phyloP scores from a whole-genome alignment of 2,113 vertebrate species.

The Pampusana beccarii region DNA sequence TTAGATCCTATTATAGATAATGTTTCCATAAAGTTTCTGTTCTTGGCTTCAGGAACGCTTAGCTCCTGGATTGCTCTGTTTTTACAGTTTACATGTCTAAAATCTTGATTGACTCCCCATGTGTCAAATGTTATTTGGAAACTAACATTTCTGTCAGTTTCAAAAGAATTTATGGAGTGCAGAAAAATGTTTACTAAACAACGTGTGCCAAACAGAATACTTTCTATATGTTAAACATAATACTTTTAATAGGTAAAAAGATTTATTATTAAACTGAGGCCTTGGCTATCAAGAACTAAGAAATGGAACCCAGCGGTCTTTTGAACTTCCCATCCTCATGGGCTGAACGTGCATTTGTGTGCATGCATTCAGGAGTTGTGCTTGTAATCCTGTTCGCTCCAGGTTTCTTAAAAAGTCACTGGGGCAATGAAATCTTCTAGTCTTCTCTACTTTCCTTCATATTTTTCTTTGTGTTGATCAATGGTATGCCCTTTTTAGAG shows the following conservation, averaged over 20 bases:
- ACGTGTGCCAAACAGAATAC: not conserved
- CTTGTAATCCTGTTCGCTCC: not conserved
- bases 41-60: not conserved
- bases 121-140: not conserved
- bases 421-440: not conserved
- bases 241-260: not conserved
- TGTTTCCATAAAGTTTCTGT: not conserved
- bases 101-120: not conserved
- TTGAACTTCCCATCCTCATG: not conserved
- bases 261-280: not conserved
- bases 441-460: not conserved
- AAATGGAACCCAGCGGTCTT: not conserved
- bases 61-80: not conserved
- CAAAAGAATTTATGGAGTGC: not conserved
- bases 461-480: not conserved
- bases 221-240: not conserved
- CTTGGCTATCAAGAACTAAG: not conserved
- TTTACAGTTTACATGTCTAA: not conserved
- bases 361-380: not conserved
- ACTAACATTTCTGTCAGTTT: not conserved
- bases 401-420: not conserved
- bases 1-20: slow-evolving; percentile 53
- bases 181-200: not conserved
- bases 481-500: not conserved
- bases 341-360: not conserved